Evolutionary conservation across 2,113 vertebrate genomes (phyloP).

Genomic region (Pelobates fuscus): DNA sequence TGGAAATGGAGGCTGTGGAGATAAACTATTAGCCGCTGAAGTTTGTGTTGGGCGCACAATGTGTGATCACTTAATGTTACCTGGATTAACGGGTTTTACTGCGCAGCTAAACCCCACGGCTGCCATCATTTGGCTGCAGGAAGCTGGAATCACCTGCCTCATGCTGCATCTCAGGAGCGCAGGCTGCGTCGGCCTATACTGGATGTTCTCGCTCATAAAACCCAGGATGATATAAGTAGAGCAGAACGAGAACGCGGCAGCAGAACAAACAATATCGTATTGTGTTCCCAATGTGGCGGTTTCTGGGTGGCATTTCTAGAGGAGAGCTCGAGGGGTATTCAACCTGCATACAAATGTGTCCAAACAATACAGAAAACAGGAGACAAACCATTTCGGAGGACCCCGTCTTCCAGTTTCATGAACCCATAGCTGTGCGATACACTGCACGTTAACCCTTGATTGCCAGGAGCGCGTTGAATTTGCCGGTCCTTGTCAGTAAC

Average conservation of each 20-base stretch:
- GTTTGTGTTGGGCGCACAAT: constrained; percentile 62
- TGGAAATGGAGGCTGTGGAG: no score
- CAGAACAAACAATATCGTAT: background rate
- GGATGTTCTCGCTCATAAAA: background rate
- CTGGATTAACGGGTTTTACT: constrained; percentile 72
- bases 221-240: background rate
- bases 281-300: background rate
- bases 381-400: no score
- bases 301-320: no score
- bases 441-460: no score
- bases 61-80: constrained; percentile 64
- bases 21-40: constrained; percentile 63
- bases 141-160: constrained; percentile 73
- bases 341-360: no score
- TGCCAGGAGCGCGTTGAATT: no score
- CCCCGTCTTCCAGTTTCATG: no score
- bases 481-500: no score
- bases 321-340: no score
- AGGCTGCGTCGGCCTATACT: background rate
- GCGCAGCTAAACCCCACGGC: constrained; percentile 65
- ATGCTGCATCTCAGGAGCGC: constrained; percentile 59
- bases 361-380: no score
- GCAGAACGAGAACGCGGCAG: background rate
- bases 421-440: no score
- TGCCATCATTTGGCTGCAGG: constrained; percentile 73